These are phyloP conservation scores for Colletes latitarsis DNA, from an alignment of 1,140 invertebrate genomes.

Conservation along the genomic window DNA sequence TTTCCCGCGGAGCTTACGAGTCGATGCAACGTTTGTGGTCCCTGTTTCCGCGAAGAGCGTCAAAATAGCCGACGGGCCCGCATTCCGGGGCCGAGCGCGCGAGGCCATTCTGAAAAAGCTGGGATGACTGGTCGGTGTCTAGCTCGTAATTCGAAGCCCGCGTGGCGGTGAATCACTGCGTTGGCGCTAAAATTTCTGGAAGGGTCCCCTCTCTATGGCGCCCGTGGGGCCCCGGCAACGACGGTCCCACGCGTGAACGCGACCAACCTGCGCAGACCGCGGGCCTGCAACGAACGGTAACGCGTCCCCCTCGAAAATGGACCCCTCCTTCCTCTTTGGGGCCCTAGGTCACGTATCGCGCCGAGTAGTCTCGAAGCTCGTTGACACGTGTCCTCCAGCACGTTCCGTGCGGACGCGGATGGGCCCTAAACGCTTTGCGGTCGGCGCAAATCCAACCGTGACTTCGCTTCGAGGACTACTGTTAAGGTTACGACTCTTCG, in stretches of 20 bases:
- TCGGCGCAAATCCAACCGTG: too few relatives aligned
- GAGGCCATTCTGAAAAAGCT: constrained; percentile 24
- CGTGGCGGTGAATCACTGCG: constrained; percentile 21
- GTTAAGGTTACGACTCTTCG: too few relatives aligned
- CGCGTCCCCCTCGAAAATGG: neutral
- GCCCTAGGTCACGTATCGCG: constrained; percentile 8
- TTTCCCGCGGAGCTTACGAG: neutral
- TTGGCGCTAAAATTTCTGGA: constrained; percentile 58
- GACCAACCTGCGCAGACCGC: constrained; percentile 17
- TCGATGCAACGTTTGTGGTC: neutral
- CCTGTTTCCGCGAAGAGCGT: neutral
- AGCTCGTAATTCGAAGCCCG: constrained; percentile 42
- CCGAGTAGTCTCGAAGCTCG: neutral
- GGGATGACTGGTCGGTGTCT: constrained; percentile 4
- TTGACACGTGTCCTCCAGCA: constrained; percentile 29
- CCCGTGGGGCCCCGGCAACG: constrained; percentile 3
- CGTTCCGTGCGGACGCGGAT: constrained; percentile 8
- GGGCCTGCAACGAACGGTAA: constrained; percentile 8
- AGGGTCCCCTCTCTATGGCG: constrained; percentile 3
- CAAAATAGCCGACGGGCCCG: neutral
- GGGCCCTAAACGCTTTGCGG: too few relatives aligned
- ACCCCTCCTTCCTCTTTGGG: neutral
- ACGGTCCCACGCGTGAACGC: constrained; percentile 42
- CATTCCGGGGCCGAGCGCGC: neutral
- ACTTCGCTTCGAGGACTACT: too few relatives aligned